A percentile compares a stretch with the other conserved stretches of the same genome.
These are phyloP conservation scores for Trilocha varians DNA, from an alignment of 2,888 invertebrate genomes.

Conservation along the genomic window DNA sequence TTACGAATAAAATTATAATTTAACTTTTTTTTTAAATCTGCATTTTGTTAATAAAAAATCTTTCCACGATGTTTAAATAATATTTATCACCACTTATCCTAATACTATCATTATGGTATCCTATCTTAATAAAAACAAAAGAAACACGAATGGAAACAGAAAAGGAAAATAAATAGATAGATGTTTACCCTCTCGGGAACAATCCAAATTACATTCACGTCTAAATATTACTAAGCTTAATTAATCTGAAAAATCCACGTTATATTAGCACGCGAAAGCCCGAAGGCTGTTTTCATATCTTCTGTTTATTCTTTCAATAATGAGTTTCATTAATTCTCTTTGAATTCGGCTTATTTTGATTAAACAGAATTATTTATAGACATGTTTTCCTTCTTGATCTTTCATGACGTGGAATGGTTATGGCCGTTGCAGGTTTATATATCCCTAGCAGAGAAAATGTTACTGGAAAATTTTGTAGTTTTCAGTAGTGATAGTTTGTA, in stretches of 20 bases:
- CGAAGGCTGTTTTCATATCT: constrained; percentile 15
- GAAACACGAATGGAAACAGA: neutral
- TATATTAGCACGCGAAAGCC: constrained; percentile 22
- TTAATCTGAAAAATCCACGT: constrained; percentile 40
- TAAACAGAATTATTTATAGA: neutral
- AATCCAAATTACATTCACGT: constrained; percentile 35
- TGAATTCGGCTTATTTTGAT: neutral
- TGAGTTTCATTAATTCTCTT: constrained; percentile 8
- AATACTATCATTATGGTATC: no score
- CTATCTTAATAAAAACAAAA: neutral
- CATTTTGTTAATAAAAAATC: no score
- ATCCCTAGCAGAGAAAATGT: no score
- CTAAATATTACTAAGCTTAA: constrained; percentile 38
- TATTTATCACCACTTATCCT: no score
- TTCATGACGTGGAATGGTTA: no score
- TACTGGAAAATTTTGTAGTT: no score
- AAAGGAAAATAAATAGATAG: constrained; percentile 18
- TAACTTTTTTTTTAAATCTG: no score
- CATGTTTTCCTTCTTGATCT: neutral
- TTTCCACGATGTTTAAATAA: no score
- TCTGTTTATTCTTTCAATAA: constrained; percentile 18
- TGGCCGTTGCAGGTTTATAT: no score
- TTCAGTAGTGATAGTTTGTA: no score
- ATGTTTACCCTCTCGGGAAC: constrained; percentile 23
- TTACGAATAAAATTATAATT: no score